Conservation (phyloP, 1,140 invertebrate genomes). For the Archegozetes longisetosus region DNA sequence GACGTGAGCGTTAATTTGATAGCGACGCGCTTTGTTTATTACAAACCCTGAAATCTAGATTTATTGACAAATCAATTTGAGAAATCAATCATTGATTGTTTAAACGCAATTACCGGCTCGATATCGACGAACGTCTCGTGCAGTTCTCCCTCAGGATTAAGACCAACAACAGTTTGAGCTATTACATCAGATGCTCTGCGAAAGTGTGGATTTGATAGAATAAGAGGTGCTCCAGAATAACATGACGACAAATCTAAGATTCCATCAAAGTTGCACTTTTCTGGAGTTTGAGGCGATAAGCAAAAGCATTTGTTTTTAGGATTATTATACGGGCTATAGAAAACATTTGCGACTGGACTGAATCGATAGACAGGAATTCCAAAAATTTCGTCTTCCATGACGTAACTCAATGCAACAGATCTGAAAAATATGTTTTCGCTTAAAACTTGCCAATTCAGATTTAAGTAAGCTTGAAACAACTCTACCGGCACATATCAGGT, state of each 20-base stretch:
- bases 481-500: slow-evolving; percentile 6
- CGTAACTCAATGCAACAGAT: background rate
- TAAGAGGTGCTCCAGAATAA: slow-evolving; percentile 4
- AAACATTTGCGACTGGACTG: background rate
- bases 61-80: background rate
- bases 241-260: slow-evolving; percentile 6
- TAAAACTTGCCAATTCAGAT: background rate
- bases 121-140: slow-evolving; percentile 4
- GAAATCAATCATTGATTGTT: too few species aligned
- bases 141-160: background rate
- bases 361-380: background rate
- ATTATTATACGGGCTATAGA: background rate
- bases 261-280: slow-evolving; percentile 8
- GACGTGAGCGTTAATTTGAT: slow-evolving; percentile 7
- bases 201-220: slow-evolving; percentile 12
- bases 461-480: background rate
- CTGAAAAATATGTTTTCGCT: background rate
- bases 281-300: background rate
- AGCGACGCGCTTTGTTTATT: background rate
- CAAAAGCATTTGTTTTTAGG: slow-evolving; percentile 5
- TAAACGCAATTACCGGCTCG: slow-evolving; percentile 5
- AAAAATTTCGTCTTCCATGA: background rate
- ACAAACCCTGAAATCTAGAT: slow-evolving; percentile 11
- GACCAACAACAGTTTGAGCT: background rate
- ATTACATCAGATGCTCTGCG: background rate